Conservation (phyloP, 2,113 vertebrate species). For the Eubucco bourcierii region DNA sequence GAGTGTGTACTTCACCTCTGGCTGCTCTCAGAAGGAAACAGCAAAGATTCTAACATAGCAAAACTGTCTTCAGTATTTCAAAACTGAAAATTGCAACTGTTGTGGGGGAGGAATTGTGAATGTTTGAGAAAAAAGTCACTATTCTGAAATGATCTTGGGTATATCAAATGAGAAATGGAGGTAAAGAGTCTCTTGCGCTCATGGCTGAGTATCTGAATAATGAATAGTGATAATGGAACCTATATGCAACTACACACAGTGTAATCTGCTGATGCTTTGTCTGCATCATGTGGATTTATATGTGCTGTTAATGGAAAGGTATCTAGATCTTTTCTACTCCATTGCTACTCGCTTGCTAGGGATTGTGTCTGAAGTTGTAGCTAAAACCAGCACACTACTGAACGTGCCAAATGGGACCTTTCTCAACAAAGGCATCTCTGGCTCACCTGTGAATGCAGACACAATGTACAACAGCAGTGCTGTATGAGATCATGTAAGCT, state of each 20-base stretch:
- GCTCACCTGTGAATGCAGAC: background rate
- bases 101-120: background rate
- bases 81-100: background rate
- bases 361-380: background rate
- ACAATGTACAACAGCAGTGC: background rate
- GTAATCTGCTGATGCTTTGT: background rate
- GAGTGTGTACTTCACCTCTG: background rate
- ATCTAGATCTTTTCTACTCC: background rate
- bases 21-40: background rate
- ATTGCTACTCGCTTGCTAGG: background rate
- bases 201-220: background rate
- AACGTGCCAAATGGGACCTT: background rate
- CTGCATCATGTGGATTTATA: background rate
- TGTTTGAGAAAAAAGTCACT: background rate
- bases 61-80: background rate
- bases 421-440: background rate
- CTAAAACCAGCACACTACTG: background rate
- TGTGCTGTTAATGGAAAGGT: too few species aligned
- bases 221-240: background rate
- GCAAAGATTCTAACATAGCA: background rate
- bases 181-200: background rate
- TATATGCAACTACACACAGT: background rate
- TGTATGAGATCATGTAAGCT: background rate
- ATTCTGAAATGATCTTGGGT: background rate
- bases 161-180: background rate